Evolutionary conservation across 1,140 invertebrate genomes (phyloP), one percentile per base, ranked within the genome.

Genomic region (Rhizoglyphus robini): DNA sequence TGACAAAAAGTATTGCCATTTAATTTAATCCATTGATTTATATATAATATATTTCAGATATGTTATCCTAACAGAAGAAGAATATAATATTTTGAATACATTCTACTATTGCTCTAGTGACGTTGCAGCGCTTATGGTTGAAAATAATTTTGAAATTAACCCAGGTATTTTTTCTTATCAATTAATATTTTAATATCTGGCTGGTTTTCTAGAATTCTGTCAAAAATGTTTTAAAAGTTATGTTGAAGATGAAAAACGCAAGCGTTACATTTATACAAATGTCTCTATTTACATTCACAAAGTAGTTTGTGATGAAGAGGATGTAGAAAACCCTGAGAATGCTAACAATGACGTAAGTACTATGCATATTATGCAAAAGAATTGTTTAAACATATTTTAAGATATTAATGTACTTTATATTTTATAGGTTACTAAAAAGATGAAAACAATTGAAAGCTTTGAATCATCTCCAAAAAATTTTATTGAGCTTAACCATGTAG

Each of bases 251-350:
- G 75, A 76, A 54, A 71, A 74, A 49, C 67, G 71, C 34, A 68
- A 73, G 36, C 66, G 68, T 65, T 74, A 71, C 66, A 70, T 72
- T 31, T 78, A 75, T 69, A 69, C 67, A 3, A 69, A 73, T 54
- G 73, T 70, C 11, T 70, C 68, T 1, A 71, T 78, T 34, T 78
- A 75, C 65, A 67, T 78, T 1, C 67, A 75, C 5, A 76, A 76
- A 68, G 68, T 76, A 38, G 57, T 61, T n/a, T 41, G 38, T 23
- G 41, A 65, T 31, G 68, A 62, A 41, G 71, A 72, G 38, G 69
- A 74, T 60, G 72, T 71, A 32, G 72, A 75, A 47, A 72, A 70
- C 47, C 38, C 59, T 23, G 23, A 63, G 31, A 46, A 69, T 15
- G 31, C 31, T 63, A 68, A 63, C 32, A 38, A 66, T 36, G 63